These are phyloP conservation scores for Nasonia longicornis DNA, from an alignment of 1,140 invertebrate species.

Conservation along the genomic window DNA sequence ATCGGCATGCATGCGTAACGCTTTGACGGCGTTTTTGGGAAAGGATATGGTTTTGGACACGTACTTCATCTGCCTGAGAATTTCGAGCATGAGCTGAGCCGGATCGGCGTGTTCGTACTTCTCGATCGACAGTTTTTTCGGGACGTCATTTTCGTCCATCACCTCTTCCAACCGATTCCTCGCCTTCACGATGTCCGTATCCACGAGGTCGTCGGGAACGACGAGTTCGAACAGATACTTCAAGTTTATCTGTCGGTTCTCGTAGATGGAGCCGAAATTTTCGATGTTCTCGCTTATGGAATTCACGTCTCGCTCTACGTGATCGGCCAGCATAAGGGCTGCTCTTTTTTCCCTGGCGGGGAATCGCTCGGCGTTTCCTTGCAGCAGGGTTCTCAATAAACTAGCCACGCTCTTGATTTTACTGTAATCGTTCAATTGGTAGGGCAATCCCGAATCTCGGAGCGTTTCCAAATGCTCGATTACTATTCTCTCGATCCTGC, in stretches of 20 bases:
- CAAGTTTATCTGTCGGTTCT: slow-evolving; percentile 51
- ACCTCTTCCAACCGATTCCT: slow-evolving; percentile 46
- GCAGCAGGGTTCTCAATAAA: background rate
- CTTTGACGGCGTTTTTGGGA: background rate
- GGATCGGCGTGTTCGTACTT: slow-evolving; percentile 5
- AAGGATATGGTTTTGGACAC: background rate
- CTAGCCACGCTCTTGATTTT: background rate
- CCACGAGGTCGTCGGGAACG: slow-evolving; percentile 49
- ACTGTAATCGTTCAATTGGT: background rate
- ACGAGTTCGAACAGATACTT: slow-evolving; percentile 53
- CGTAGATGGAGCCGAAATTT: slow-evolving; percentile 50
- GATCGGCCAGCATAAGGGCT: slow-evolving; percentile 33
- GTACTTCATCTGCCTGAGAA: slow-evolving; percentile 9
- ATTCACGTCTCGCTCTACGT: slow-evolving; percentile 46
- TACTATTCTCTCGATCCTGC: background rate
- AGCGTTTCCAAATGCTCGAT: background rate
- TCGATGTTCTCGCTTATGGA: slow-evolving; percentile 53
- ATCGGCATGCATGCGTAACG: background rate
- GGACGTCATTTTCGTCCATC: background rate
- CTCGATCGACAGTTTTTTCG: background rate
- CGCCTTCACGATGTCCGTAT: slow-evolving; percentile 49
- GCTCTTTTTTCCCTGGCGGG: background rate
- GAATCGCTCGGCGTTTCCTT: background rate
- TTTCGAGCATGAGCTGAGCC: slow-evolving; percentile 19
- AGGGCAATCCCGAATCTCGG: background rate